phyloP scores from a whole-genome alignment of 2,888 invertebrate species.

The Ctena decussata region DNA sequence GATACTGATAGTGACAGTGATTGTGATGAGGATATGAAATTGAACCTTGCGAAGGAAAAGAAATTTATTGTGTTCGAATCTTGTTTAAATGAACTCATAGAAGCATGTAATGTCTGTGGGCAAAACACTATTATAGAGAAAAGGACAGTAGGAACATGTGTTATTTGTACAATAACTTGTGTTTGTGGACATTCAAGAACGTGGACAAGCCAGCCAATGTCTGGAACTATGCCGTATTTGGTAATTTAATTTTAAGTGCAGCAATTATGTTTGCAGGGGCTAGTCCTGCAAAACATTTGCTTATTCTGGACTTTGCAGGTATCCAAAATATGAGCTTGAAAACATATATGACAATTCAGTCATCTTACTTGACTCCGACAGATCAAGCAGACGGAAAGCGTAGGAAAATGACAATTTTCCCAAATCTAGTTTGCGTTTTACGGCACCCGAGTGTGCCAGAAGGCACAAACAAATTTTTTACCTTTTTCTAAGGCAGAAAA shows the following conservation, averaged over 20 bases:
- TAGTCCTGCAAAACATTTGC: neutral
- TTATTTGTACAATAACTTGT: neutral
- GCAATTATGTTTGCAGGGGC: neutral
- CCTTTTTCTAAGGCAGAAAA: too few relatives aligned
- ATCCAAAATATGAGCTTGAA: neutral
- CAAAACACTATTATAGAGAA: neutral
- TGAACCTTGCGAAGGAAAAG: too few relatives aligned
- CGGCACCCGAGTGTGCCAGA: too few relatives aligned
- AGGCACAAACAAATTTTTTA: too few relatives aligned
- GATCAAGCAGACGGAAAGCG: neutral
- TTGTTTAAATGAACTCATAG: neutral
- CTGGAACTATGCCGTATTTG: neutral
- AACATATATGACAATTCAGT: neutral
- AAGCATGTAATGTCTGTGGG: neutral
- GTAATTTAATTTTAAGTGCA: neutral
- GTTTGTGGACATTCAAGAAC: neutral
- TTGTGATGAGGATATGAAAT: neutral
- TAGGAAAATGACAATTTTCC: too few relatives aligned
- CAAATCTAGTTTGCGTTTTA: too few relatives aligned
- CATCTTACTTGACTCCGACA: neutral
- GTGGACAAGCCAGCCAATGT: neutral
- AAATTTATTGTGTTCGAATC: too few relatives aligned
- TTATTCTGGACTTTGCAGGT: neutral
- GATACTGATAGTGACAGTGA: neutral
- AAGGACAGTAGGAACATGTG: neutral